Evolutionary conservation across 2,888 invertebrate species (phyloP).

Genomic region (Ectemnius cavifrons): DNA sequence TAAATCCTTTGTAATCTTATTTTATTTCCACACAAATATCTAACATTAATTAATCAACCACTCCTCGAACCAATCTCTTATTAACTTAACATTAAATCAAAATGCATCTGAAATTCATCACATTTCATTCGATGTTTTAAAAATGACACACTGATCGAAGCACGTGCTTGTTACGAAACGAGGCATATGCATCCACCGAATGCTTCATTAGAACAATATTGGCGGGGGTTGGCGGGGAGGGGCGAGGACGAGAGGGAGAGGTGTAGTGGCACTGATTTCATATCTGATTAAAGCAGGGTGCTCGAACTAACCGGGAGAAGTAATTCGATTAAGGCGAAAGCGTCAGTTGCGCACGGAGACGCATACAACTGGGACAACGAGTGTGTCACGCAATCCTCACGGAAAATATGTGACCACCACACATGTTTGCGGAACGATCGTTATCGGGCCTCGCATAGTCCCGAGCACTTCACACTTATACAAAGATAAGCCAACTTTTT

Average conservation of each 20-base stretch:
- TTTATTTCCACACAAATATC: no score
- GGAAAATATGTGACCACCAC: neutral
- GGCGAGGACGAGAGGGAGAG: neutral
- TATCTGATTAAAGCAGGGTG: constrained; percentile 13
- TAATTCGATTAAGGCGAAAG: constrained; percentile 24
- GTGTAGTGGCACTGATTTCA: constrained; percentile 14
- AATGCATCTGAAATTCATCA: no score
- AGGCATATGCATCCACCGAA: constrained; percentile 1
- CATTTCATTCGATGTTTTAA: no score
- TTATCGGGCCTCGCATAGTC: neutral
- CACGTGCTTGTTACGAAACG: neutral
- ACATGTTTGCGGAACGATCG: neutral
- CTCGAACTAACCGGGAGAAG: constrained; percentile 10
- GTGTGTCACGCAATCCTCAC: constrained; percentile 12
- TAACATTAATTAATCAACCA: no score
- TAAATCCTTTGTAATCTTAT: neutral
- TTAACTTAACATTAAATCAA: no score
- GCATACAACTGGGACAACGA: constrained; percentile 13
- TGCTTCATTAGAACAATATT: constrained; percentile 16
- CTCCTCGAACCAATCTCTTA: no score
- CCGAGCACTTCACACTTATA: no score
- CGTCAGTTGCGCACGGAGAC: constrained; percentile 18
- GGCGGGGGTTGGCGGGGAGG: neutral
- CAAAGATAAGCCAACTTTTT: no score
- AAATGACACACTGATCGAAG: no score